Evolutionary conservation across 1,140 invertebrate species (phyloP).

Genomic region (Gyrodactylus salaris): DNA sequence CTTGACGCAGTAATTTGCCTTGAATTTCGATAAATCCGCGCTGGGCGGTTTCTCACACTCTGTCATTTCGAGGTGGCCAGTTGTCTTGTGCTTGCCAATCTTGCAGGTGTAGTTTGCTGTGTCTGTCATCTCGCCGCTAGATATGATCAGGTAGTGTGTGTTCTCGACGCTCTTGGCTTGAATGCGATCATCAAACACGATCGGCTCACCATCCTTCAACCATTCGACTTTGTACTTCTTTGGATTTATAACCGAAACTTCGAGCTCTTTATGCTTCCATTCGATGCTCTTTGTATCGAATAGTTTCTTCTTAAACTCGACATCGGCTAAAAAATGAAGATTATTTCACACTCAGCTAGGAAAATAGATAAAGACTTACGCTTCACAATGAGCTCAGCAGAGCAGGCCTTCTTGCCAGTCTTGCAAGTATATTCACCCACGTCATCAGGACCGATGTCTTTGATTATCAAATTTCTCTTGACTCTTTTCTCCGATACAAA

Average conservation of each 20-base stretch:
- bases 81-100: conserved; percentile 16
- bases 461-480: conserved; percentile 2
- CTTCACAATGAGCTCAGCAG: conserved; percentile 3
- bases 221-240: conserved; percentile 53
- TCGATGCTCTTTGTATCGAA: conserved; percentile 61
- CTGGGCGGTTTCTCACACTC: conserved; percentile 9
- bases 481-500: neutral
- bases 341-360: no score
- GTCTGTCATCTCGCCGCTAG: conserved; percentile 14
- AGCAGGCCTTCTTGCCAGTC: neutral
- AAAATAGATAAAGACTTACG: no score
- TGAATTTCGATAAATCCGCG: neutral
- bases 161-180: conserved; percentile 15
- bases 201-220: conserved; percentile 55
- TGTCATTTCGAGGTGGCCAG: conserved; percentile 14
- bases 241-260: conserved; percentile 66
- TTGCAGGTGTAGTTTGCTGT: conserved; percentile 16
- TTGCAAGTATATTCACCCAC: neutral
- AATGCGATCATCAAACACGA: conserved; percentile 32
- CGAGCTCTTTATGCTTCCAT: conserved; percentile 49
- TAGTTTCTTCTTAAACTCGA: conserved; percentile 76
- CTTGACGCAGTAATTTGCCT: conserved; percentile 9
- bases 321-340: conserved; percentile 32
- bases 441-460: neutral
- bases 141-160: conserved; percentile 14